Conservation (phyloP, 37 sponge, comb jelly and placozoan genomes). For the Lycopodina hypogea region DNA sequence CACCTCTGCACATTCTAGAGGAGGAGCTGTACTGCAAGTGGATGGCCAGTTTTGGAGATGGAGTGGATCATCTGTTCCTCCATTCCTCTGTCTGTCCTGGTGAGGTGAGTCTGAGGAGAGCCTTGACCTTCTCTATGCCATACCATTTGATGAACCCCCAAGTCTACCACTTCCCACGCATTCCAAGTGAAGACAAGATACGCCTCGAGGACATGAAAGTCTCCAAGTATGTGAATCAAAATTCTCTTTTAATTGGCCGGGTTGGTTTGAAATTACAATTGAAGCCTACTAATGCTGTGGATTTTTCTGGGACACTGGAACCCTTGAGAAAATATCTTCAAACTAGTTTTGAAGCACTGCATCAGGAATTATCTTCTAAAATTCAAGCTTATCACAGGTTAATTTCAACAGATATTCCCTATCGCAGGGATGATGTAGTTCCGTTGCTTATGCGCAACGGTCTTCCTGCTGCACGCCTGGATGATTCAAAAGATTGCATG, state of each 20-base stretch:
- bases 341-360: too few relatives aligned
- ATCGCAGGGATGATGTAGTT: not conserved
- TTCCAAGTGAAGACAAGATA: not conserved
- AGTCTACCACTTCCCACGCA: constrained; percentile 30
- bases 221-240: not conserved
- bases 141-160: constrained; percentile 41
- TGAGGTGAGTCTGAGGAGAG: constrained; percentile 25
- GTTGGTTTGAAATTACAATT: constrained; percentile 41
- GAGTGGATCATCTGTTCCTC: constrained; percentile 52
- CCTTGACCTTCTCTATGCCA: constrained; percentile 31
- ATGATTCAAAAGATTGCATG: constrained; percentile 7
- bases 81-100: constrained; percentile 37
- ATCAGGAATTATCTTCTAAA: too few relatives aligned
- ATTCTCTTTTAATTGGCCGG: constrained; percentile 25
- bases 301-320: too few relatives aligned
- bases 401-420: too few relatives aligned
- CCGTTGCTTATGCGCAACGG: not conserved
- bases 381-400: too few relatives aligned
- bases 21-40: constrained; percentile 43
- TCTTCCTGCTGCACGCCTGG: not conserved
- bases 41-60: constrained; percentile 41
- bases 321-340: too few relatives aligned
- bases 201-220: not conserved
- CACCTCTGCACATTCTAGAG: constrained; percentile 46
- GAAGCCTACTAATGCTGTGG: constrained; percentile 23